Evolutionary conservation across 2,797 vertebrate species (phyloP).

Genomic region (Pampus argenteus): DNA sequence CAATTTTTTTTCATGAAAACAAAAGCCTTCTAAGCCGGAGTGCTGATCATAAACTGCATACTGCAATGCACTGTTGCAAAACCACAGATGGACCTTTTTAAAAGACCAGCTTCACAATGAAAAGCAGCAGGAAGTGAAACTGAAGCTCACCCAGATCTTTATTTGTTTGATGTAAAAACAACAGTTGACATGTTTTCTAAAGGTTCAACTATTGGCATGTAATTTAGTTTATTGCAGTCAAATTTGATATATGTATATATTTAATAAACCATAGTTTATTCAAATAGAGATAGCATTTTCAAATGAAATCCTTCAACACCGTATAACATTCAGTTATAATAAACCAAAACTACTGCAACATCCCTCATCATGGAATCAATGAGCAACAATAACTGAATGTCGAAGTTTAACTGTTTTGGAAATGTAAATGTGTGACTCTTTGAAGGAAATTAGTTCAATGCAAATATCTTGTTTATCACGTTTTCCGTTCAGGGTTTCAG

Average conservation of each 20-base stretch:
- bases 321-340: conserved; percentile 8
- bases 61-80: background rate
- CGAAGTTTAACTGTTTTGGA: conserved; percentile 6
- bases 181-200: conserved; percentile 6
- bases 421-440: conserved; percentile 1
- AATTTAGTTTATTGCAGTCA: conserved; percentile 27
- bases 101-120: background rate
- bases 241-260: background rate
- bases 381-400: conserved; percentile 2
- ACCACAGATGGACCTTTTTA: conserved; percentile 30
- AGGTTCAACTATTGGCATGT: conserved; percentile 9
- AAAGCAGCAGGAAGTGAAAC: conserved; percentile 17
- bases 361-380: background rate
- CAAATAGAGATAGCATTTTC: conserved; percentile 5
- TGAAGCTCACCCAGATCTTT: conserved; percentile 14
- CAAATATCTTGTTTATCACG: conserved; percentile 1
- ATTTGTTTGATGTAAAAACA: conserved; percentile 38
- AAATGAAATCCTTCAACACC: conserved; percentile 13
- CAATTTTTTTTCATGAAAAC: background rate
- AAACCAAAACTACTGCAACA: conserved; percentile 4
- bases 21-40: background rate
- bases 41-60: background rate
- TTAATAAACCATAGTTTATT: conserved; percentile 20
- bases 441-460: conserved; percentile 24
- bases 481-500: conserved; percentile 68